Percentiles rank a stretch among this genome's conserved stretches.
Evolutionary conservation across 2,888 invertebrate species (phyloP).

Genomic region (Eledona agricola): DNA sequence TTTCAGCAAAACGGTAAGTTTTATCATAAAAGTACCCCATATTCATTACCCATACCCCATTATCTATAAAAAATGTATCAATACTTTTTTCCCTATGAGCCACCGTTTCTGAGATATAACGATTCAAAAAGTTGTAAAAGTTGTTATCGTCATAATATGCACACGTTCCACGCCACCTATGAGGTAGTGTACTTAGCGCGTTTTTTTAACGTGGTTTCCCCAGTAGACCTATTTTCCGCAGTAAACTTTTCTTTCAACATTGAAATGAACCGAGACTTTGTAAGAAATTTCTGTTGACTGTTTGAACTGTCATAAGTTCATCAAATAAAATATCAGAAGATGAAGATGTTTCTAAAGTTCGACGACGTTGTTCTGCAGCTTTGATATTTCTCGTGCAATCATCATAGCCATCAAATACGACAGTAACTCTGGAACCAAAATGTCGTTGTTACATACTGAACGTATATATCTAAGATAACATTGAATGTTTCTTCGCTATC

Average conservation of each 20-base stretch:
- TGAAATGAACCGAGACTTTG: constrained; percentile 41
- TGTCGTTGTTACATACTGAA: constrained; percentile 42
- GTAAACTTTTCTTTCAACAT: constrained; percentile 26
- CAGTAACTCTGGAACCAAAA: constrained; percentile 35
- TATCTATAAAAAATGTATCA: no score
- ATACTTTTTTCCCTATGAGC: no score
- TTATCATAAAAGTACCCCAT: no score
- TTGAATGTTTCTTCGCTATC: constrained; percentile 36
- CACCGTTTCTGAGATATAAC: no score
- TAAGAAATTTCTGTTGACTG: constrained; percentile 46
- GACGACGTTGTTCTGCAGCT: constrained; percentile 42
- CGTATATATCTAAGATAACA: constrained; percentile 42
- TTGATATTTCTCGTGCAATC: constrained; percentile 38
- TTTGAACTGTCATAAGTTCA: constrained; percentile 23
- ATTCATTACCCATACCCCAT: no score
- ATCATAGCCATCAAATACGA: constrained; percentile 11
- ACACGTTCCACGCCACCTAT: no score
- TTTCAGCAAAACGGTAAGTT: no score
- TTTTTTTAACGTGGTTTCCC: no score
- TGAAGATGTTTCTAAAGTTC: constrained; percentile 32
- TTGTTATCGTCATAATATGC: no score
- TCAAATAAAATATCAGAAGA: constrained; percentile 32
- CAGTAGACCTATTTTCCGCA: constrained; percentile 29
- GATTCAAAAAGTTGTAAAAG: no score
- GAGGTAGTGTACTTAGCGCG: no score